Conservation (phyloP, 2,113 vertebrate genomes). For the Mirounga angustirostris region DNA sequence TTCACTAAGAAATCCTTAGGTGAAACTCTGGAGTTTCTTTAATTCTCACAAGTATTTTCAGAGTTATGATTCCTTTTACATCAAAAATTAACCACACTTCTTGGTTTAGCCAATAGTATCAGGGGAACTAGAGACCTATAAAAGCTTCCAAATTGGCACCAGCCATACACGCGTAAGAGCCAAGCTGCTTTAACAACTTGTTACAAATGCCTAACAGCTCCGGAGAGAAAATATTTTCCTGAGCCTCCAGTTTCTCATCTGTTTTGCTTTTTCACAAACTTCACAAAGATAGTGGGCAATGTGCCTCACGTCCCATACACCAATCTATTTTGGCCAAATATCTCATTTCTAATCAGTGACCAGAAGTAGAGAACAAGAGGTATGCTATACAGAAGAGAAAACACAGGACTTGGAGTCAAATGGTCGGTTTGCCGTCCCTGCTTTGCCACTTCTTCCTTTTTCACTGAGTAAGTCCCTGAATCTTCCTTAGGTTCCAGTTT, state of each 20-base stretch:
- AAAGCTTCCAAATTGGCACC: conserved; percentile 74
- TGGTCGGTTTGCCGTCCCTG: neutral
- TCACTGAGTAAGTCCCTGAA: neutral
- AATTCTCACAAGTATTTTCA: conserved; percentile 58
- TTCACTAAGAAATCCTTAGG: conserved; percentile 43
- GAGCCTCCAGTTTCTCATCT: conserved; percentile 60
- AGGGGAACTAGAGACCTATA: conserved; percentile 61
- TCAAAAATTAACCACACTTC: conserved; percentile 74
- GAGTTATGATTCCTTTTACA: conserved; percentile 63
- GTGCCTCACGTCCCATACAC: neutral
- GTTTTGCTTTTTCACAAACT: conserved; percentile 63
- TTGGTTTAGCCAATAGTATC: conserved; percentile 67
- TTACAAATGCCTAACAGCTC: conserved; percentile 68
- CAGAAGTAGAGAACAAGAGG: neutral
- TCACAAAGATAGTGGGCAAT: conserved; percentile 25
- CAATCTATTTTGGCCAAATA: neutral
- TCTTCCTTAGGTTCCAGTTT: neutral
- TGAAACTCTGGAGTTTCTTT: conserved; percentile 40
- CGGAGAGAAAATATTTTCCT: conserved; percentile 73
- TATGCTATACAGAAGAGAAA: neutral
- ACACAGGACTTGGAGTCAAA: neutral
- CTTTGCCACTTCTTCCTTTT: neutral
- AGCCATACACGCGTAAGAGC: neutral
- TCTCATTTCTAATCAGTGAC: conserved; percentile 21
- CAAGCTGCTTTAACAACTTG: conserved; percentile 71